phyloP scores from a whole-genome alignment of 2,113 vertebrate genomes.

The Chaetodon trifascialis region DNA sequence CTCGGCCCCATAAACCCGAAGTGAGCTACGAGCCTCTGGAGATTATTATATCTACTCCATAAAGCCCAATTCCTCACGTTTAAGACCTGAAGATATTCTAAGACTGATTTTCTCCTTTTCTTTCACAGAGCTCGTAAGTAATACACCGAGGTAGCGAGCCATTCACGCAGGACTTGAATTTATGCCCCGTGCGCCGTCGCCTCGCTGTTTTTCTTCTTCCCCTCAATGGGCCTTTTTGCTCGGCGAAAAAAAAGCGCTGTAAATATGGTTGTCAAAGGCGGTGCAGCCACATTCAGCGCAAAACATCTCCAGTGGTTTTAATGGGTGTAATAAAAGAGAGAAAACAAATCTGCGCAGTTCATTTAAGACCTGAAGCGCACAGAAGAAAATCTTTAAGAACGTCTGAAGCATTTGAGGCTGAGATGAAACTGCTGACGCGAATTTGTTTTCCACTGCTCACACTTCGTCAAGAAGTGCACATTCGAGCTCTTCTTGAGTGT shows the following conservation, averaged over 20 bases:
- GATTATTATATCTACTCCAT: slow-evolving; percentile 69
- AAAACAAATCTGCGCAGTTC: slow-evolving; percentile 27
- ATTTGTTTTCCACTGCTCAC: background rate
- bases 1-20: slow-evolving; percentile 39
- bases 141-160: slow-evolving; percentile 32
- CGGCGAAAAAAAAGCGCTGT: slow-evolving; percentile 31
- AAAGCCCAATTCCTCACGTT: slow-evolving; percentile 57
- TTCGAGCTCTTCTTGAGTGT: background rate
- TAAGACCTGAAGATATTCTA: slow-evolving; percentile 64
- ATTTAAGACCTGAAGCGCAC: background rate
- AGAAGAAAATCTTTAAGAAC: background rate
- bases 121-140: slow-evolving; percentile 51
- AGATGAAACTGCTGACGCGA: background rate
- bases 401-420: background rate
- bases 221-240: slow-evolving; percentile 69
- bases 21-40: slow-evolving; percentile 68
- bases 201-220: slow-evolving; percentile 55
- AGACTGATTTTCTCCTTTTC: slow-evolving; percentile 51
- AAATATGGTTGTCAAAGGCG: slow-evolving; percentile 57
- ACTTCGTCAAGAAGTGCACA: no score
- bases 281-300: slow-evolving; percentile 10
- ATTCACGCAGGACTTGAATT: slow-evolving; percentile 64
- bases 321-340: slow-evolving; percentile 23
- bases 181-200: slow-evolving; percentile 31
- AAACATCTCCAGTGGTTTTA: slow-evolving; percentile 15